These are phyloP conservation scores for Drosophila pseudoobscura DNA, from an alignment of 1,140 invertebrate genomes.

Conservation along the genomic window DNA sequence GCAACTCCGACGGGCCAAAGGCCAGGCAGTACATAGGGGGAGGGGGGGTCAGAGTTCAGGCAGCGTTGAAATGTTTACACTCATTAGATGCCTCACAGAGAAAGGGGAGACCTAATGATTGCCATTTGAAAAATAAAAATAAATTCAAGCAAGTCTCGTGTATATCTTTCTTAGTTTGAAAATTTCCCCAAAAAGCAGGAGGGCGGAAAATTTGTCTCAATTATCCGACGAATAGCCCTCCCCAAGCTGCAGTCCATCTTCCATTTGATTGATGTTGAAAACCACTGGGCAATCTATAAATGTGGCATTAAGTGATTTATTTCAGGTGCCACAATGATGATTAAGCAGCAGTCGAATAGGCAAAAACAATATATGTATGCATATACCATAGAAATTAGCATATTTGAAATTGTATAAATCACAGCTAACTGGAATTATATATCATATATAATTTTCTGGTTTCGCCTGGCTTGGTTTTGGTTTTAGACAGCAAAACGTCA, in stretches of 20 bases:
- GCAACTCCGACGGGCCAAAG: constrained; percentile 6
- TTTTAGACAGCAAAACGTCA: constrained; percentile 10
- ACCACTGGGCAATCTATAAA: constrained; percentile 19
- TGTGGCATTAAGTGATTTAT: constrained; percentile 40
- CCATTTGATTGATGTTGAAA: constrained; percentile 33
- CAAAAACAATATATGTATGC: constrained; percentile 14
- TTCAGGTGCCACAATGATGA: constrained; percentile 12
- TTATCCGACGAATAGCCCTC: constrained; percentile 37
- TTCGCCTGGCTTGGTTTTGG: too few species aligned
- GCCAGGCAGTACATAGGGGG: not conserved
- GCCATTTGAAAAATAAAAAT: constrained; percentile 40
- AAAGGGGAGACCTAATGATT: not conserved
- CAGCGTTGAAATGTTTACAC: constrained; percentile 62
- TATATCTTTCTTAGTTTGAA: constrained; percentile 1
- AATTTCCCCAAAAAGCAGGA: constrained; percentile 33
- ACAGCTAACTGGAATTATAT: constrained; percentile 40
- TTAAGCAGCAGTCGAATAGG: constrained; percentile 4
- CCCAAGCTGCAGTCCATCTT: constrained; percentile 29
- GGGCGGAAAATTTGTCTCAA: constrained; percentile 58
- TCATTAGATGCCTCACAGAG: constrained; percentile 19
- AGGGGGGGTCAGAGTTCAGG: constrained; percentile 8
- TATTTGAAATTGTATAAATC: constrained; percentile 42
- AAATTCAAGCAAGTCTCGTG: constrained; percentile 31
- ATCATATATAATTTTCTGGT: constrained; percentile 20
- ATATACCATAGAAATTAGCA: constrained; percentile 1